Conservation (phyloP, 2,888 invertebrate species). For the Leptura quadrifasciata region DNA sequence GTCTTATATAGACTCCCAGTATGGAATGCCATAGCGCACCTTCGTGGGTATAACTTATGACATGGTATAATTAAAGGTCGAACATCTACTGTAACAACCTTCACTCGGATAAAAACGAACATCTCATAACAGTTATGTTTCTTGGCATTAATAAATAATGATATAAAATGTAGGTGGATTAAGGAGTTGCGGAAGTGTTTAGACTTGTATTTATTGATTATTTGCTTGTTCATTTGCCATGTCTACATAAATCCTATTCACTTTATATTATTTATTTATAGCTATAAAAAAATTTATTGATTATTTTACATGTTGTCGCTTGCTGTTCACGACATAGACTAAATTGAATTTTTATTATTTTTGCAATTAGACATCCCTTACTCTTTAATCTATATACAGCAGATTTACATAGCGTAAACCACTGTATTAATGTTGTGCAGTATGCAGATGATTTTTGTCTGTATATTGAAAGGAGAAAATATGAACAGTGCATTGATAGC, state of each 20-base stretch:
- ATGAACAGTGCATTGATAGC: too few species aligned
- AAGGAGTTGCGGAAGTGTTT: slow-evolving; percentile 24
- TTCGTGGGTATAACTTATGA: slow-evolving; percentile 16
- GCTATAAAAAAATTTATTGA: background rate
- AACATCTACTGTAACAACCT: slow-evolving; percentile 31
- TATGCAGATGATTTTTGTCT: too few species aligned
- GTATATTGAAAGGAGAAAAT: too few species aligned
- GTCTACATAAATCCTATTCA: slow-evolving; percentile 4
- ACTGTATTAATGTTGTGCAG: too few species aligned
- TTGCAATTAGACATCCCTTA: too few species aligned
- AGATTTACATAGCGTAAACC: too few species aligned
- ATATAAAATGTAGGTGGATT: slow-evolving; percentile 11
- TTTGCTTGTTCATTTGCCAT: slow-evolving; percentile 8
- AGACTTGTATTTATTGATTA: slow-evolving; percentile 12
- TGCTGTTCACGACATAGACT: background rate
- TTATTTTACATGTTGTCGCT: background rate
- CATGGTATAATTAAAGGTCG: slow-evolving; percentile 30
- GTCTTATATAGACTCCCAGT: slow-evolving; percentile 5
- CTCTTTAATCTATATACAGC: too few species aligned
- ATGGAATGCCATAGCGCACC: slow-evolving; percentile 32
- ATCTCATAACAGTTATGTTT: slow-evolving; percentile 17
- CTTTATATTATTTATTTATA: slow-evolving; percentile 4
- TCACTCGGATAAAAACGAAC: slow-evolving; percentile 19
- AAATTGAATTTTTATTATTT: background rate
- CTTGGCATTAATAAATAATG: slow-evolving; percentile 6